Percentiles rank a stretch among this genome's conserved stretches.
phyloP scores from a whole-genome alignment of 2,113 vertebrate species.

The Paralichthys olivaceus region DNA sequence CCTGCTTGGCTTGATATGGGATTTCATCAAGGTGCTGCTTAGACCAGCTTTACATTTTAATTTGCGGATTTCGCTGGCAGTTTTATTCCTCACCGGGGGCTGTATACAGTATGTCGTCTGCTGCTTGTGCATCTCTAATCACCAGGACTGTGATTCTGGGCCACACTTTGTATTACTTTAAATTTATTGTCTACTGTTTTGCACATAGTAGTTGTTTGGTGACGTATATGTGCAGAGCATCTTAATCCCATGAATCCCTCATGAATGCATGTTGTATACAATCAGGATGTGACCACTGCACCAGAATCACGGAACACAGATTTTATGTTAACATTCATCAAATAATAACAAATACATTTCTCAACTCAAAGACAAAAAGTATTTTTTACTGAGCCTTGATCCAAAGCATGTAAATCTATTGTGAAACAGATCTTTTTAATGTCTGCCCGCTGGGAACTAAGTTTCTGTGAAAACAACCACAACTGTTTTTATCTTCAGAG shows the following conservation, averaged over 20 bases:
- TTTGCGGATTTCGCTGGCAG: constrained; percentile 63
- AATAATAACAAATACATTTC: neutral
- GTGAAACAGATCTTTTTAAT: constrained; percentile 7
- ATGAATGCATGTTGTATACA: constrained; percentile 2
- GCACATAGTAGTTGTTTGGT: constrained; percentile 41
- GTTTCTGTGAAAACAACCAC: neutral
- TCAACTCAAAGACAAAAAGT: neutral
- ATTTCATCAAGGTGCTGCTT: constrained; percentile 79
- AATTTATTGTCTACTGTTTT: constrained; percentile 41
- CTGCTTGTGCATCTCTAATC: constrained; percentile 50
- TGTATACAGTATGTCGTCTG: constrained; percentile 30
- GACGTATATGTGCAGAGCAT: constrained; percentile 38
- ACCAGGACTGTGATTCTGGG: constrained; percentile 35
- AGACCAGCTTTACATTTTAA: constrained; percentile 79
- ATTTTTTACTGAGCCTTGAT: constrained; percentile 7
- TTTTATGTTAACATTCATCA: constrained; percentile 9
- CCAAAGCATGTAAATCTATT: neutral
- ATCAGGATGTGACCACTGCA: constrained; percentile 4
- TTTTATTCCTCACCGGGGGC: constrained; percentile 39
- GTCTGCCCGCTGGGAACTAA: constrained; percentile 3
- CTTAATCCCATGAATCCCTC: constrained; percentile 39
- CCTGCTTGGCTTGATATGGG: constrained; percentile 70
- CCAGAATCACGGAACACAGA: neutral
- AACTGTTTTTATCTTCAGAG: constrained; percentile 23
- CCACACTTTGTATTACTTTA: constrained; percentile 46